Conservation (phyloP, 1,140 invertebrate species). For the Goniozus legneri region DNA sequence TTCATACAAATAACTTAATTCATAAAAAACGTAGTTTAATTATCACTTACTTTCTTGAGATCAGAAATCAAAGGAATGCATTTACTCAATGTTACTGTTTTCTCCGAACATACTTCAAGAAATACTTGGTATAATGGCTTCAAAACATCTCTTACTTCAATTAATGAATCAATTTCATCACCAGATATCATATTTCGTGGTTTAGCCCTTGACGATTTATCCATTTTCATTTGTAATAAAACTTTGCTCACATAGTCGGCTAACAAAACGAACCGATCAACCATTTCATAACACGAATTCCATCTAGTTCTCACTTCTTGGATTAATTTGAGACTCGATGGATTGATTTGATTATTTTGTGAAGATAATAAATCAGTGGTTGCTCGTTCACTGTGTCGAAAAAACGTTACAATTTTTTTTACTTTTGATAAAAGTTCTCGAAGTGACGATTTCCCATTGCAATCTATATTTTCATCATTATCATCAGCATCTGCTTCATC, state of each 20-base stretch:
- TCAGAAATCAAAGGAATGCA: background rate
- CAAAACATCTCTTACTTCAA: background rate
- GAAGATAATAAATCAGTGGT: background rate
- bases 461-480: background rate
- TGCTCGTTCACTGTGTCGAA: constrained; percentile 1
- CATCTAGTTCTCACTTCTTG: constrained; percentile 19
- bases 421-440: background rate
- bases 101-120: background rate
- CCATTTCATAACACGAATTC: constrained; percentile 21
- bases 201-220: background rate
- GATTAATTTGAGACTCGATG: constrained; percentile 8
- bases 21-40: constrained; percentile 34
- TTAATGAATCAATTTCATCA: background rate
- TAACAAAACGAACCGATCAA: constrained; percentile 3
- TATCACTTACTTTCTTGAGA: background rate
- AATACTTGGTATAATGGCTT: background rate
- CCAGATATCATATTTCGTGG: background rate
- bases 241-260: background rate
- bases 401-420: background rate
- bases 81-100: background rate
- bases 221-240: background rate
- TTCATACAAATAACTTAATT: constrained; percentile 39
- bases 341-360: background rate
- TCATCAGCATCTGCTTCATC: background rate
- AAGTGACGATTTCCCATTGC: background rate